A percentile compares a stretch with the other conserved stretches of the same genome.
Evolutionary conservation across 2,797 vertebrate species (phyloP).

Genomic region (Danio albolineatus): DNA sequence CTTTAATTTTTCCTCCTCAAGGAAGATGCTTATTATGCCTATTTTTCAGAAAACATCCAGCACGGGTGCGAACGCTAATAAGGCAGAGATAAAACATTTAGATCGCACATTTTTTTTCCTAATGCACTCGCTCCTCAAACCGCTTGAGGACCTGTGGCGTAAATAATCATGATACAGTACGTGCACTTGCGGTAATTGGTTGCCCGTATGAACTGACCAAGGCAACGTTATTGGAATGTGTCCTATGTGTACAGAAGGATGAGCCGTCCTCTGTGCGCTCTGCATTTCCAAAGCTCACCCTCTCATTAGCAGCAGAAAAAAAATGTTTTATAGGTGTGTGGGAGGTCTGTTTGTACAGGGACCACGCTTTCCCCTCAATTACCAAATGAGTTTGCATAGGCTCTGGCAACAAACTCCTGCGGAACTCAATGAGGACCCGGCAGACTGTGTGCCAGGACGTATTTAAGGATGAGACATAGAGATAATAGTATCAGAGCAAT

Average conservation of each 20-base stretch:
- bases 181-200: constrained; percentile 46
- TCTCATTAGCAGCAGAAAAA: constrained; percentile 44
- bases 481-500: constrained; percentile 70
- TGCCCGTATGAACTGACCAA: constrained; percentile 44
- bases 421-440: constrained; percentile 48
- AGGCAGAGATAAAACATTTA: constrained; percentile 20
- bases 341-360: constrained; percentile 53
- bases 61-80: not conserved
- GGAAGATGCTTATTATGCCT: not conserved
- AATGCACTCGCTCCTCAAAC: constrained; percentile 16
- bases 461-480: constrained; percentile 70
- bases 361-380: constrained; percentile 67
- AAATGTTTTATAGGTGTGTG: constrained; percentile 50
- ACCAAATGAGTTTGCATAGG: constrained; percentile 68
- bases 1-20: not conserved
- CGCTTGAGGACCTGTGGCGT: constrained; percentile 19
- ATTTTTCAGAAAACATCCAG: not conserved
- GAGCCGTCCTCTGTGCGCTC: constrained; percentile 23
- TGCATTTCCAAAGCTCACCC: constrained; percentile 40
- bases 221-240: constrained; percentile 36
- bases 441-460: constrained; percentile 65
- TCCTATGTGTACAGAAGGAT: constrained; percentile 26
- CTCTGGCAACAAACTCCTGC: constrained; percentile 48
- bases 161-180: not conserved
- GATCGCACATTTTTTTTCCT: constrained; percentile 7